Evolutionary conservation across 2,888 invertebrate species (phyloP), one percentile per base, ranked within the genome.

Genomic region (Limnephilus auricula): DNA sequence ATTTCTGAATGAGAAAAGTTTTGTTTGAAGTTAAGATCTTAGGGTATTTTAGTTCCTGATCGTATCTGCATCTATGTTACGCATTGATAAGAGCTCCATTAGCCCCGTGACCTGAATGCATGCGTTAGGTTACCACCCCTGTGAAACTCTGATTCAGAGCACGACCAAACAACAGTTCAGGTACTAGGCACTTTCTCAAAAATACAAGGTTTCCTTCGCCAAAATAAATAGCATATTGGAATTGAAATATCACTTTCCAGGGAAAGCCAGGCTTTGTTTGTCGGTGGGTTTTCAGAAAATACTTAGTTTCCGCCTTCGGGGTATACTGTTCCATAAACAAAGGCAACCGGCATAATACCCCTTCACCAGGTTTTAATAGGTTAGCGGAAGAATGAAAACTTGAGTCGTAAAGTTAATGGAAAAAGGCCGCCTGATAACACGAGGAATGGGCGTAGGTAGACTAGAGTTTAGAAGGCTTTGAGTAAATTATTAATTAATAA

Each of bases 81-180:
- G 87, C 87, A 87, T 82, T 65, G 89, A 91, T 89, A 91, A 89
- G 89, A 89, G 89, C 82, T 40, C 45, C 79, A 83, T 91, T 91
- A 91, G 31, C 91, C 91, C n/a, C 80, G 91, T 91, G 91, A 82
- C 91, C 91, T 83, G 82, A 89, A 89, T 91, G 91, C 91, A 91
- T 91, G 82, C 50, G 89, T 89, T 88, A 89, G 65, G 32, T 50
- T 89, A 89, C 83, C 89, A 31, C 65, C 40, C 89, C 40, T 32
- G 79, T 40, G 10, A 79, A n/a, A 30, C 37, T 89, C 65, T 80
- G 34, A 31, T 87, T 31, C 87, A 31, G 50, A 15, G 50, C 84
- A 32, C 40, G 84, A n/a, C 37, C 84, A 37, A 84, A 84, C 30
- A 32, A 37, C 12, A 37, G 80, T 80, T 37, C 84, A n/a, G 34